Evolutionary conservation across 1,140 invertebrate genomes (phyloP).

Genomic region (Bactericera cockerelli): DNA sequence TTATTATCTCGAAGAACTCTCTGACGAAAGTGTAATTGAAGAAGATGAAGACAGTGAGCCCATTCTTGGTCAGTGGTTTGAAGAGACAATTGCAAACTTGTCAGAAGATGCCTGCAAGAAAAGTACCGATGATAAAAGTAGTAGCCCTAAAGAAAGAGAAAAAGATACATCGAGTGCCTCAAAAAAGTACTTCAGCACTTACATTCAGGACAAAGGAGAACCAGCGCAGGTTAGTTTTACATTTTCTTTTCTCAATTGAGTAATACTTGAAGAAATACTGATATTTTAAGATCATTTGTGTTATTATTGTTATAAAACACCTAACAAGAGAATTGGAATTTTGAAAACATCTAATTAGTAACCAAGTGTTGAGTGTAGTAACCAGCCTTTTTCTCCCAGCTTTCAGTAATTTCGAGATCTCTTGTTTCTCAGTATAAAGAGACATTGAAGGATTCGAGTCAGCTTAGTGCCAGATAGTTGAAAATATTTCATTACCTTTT

Average conservation of each 20-base stretch:
- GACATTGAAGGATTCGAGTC: too few species aligned
- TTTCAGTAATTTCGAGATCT: too few species aligned
- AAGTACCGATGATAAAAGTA: not conserved
- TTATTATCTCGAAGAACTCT: constrained; percentile 28
- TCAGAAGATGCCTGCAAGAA: not conserved
- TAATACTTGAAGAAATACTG: too few species aligned
- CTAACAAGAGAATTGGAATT: too few species aligned
- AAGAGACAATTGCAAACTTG: constrained; percentile 52
- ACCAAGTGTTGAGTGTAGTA: too few species aligned
- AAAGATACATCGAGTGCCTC: not conserved
- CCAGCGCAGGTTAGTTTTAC: constrained; percentile 57
- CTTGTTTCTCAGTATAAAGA: too few species aligned
- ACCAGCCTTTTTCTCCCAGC: too few species aligned
- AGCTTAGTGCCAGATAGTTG: too few species aligned
- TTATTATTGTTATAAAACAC: too few species aligned
- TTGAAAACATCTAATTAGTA: too few species aligned
- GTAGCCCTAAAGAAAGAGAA: constrained; percentile 1
- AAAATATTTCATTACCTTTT: constrained; percentile 27
- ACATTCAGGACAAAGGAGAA: constrained; percentile 79
- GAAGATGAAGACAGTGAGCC: constrained; percentile 72
- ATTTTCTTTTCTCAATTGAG: constrained; percentile 11
- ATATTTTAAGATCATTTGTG: too few species aligned
- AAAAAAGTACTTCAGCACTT: constrained; percentile 26
- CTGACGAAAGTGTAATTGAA: constrained; percentile 23
- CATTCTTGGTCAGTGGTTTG: constrained; percentile 81